A percentile compares a stretch with the other conserved stretches of the same genome.
These are phyloP conservation scores for Pipra filicauda DNA, from an alignment of 2,113 vertebrate species.

Conservation along the genomic window DNA sequence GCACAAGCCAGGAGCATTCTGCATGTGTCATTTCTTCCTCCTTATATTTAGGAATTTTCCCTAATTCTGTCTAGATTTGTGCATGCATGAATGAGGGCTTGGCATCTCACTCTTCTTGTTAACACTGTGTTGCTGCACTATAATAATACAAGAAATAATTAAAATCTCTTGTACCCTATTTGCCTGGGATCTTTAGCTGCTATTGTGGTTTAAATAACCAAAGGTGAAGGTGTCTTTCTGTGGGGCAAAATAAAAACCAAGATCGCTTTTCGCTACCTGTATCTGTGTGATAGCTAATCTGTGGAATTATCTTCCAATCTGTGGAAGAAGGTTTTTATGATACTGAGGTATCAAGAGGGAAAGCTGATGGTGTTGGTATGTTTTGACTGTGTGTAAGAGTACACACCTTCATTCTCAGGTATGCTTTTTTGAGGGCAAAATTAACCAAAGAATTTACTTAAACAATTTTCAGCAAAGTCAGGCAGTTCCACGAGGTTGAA, in stretches of 20 bases:
- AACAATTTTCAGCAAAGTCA: background rate
- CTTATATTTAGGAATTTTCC: conserved; percentile 1
- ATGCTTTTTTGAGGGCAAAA: background rate
- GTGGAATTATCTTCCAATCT: background rate
- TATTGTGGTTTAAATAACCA: background rate
- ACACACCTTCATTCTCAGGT: background rate
- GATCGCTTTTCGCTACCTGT: background rate
- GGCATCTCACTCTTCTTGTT: conserved; percentile 6
- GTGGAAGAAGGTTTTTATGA: background rate
- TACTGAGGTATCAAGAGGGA: background rate
- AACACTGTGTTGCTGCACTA: background rate
- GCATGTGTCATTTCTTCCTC: conserved; percentile 27
- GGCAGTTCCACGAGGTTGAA: background rate
- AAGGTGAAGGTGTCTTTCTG: conserved; percentile 26
- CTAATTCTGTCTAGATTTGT: conserved; percentile 12
- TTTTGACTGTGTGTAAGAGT: background rate
- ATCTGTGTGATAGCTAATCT: background rate
- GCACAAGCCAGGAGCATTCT: conserved; percentile 5
- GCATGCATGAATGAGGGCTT: conserved; percentile 43
- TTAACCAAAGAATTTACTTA: background rate
- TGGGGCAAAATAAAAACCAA: background rate
- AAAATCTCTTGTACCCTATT: background rate
- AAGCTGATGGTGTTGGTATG: background rate
- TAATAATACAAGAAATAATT: background rate
- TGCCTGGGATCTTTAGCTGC: conserved; percentile 33